These are phyloP conservation scores for Cybosia mesomella DNA, from an alignment of 2,888 invertebrate genomes.

Conservation along the genomic window DNA sequence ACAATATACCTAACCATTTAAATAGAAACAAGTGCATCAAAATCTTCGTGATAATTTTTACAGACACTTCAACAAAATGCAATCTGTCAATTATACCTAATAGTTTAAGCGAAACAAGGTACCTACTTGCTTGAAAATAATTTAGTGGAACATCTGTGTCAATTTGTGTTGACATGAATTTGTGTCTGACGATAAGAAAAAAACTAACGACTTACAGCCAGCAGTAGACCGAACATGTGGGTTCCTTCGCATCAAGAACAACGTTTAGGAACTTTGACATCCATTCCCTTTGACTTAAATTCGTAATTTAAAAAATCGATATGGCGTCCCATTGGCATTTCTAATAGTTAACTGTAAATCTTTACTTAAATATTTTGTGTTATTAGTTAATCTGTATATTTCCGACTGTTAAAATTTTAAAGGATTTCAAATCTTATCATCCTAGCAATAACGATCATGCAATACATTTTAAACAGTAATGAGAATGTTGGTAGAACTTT, in stretches of 20 bases:
- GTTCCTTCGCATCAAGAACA: constrained; percentile 66
- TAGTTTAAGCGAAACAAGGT: neutral
- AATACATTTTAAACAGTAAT: constrained; percentile 14
- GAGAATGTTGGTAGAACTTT: constrained; percentile 40
- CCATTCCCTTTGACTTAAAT: constrained; percentile 36
- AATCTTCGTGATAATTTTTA: neutral
- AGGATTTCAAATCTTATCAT: constrained; percentile 47
- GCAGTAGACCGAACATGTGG: constrained; percentile 72
- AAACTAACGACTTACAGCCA: constrained; percentile 70
- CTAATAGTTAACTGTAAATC: constrained; percentile 64
- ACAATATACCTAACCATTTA: neutral
- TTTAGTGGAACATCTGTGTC: constrained; percentile 76
- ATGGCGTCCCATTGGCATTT: constrained; percentile 21
- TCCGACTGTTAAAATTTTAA: neutral
- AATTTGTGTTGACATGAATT: constrained; percentile 78
- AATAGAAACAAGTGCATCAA: neutral
- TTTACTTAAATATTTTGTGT: constrained; percentile 73
- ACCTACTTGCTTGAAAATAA: constrained; percentile 44
- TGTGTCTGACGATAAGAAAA: constrained; percentile 72
- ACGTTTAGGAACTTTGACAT: constrained; percentile 38
- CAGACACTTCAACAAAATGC: neutral
- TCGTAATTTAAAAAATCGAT: constrained; percentile 44
- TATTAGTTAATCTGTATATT: constrained; percentile 60
- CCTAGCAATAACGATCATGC: constrained; percentile 29
- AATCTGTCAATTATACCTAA: neutral